These are phyloP conservation scores for Synergus itoensis DNA, from an alignment of 2,888 invertebrate genomes.

Conservation along the genomic window DNA sequence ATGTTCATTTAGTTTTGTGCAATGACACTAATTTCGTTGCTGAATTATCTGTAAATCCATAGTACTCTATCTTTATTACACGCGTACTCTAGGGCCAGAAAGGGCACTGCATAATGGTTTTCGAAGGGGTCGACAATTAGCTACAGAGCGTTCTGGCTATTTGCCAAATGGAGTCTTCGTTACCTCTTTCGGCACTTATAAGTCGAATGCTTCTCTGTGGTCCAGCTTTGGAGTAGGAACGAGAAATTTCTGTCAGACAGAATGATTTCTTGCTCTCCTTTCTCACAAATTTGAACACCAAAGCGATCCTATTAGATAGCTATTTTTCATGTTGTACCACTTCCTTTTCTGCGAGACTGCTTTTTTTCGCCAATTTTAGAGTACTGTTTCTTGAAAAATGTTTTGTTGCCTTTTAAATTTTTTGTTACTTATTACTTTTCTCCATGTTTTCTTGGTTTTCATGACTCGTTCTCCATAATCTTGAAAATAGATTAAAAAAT, in stretches of 20 bases:
- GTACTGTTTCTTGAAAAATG: too few species aligned
- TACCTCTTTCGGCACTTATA: constrained; percentile 36
- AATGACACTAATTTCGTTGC: constrained; percentile 43
- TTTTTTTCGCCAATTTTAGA: not conserved
- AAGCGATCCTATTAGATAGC: not conserved
- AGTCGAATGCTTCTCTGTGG: constrained; percentile 26
- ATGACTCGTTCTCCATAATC: not conserved
- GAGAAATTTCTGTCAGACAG: not conserved
- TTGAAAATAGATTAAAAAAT: not conserved
- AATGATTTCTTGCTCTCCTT: not conserved
- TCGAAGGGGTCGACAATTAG: constrained; percentile 73
- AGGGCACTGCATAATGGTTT: constrained; percentile 69
- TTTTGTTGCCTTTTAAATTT: too few species aligned
- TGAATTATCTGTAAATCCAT: constrained; percentile 42
- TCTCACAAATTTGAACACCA: not conserved
- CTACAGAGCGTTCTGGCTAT: constrained; percentile 68
- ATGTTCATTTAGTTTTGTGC: not conserved
- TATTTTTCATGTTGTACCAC: not conserved
- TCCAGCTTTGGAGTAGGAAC: constrained; percentile 1
- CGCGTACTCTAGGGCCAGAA: constrained; percentile 49
- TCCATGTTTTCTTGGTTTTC: not conserved
- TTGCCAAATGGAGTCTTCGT: constrained; percentile 64
- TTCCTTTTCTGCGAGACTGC: not conserved
- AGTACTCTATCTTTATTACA: constrained; percentile 40
- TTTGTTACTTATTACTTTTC: too few species aligned